Evolutionary conservation across 2,113 vertebrate species (phyloP).

Genomic region (Phalacrocorax brasilianus): DNA sequence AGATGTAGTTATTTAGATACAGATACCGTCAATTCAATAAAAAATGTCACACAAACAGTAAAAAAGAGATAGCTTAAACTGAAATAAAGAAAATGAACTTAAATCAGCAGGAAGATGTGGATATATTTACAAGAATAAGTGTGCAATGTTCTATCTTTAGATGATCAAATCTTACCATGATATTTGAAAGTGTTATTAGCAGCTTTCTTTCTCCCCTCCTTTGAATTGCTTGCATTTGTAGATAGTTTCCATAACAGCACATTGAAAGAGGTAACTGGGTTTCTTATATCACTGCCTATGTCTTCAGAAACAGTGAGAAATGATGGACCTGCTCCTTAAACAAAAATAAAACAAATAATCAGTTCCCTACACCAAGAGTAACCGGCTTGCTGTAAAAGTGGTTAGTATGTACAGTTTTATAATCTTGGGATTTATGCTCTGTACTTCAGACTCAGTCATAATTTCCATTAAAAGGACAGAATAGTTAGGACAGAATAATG

Average conservation of each 20-base stretch:
- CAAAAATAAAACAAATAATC: background rate
- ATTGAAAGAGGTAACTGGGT: background rate
- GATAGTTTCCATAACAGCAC: background rate
- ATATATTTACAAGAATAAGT: background rate
- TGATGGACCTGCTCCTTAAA: background rate
- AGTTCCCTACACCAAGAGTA: background rate
- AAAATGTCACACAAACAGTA: background rate
- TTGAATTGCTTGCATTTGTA: background rate
- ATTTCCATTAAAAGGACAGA: background rate
- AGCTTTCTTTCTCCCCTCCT: background rate
- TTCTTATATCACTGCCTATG: background rate
- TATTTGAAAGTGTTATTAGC: background rate
- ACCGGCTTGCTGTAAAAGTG: background rate
- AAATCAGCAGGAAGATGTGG: background rate
- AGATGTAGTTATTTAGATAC: background rate
- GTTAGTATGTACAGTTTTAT: background rate
- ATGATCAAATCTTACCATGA: background rate
- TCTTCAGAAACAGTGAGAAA: background rate
- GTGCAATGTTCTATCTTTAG: background rate
- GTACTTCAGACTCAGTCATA: background rate
- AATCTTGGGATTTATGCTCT: background rate
- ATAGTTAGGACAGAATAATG: slow-evolving; percentile 1
- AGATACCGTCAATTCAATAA: background rate
- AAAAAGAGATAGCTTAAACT: background rate
- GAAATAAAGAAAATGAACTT: background rate